phyloP scores from a whole-genome alignment of 1,140 invertebrate species.

The Aporrectodea caliginosa region DNA sequence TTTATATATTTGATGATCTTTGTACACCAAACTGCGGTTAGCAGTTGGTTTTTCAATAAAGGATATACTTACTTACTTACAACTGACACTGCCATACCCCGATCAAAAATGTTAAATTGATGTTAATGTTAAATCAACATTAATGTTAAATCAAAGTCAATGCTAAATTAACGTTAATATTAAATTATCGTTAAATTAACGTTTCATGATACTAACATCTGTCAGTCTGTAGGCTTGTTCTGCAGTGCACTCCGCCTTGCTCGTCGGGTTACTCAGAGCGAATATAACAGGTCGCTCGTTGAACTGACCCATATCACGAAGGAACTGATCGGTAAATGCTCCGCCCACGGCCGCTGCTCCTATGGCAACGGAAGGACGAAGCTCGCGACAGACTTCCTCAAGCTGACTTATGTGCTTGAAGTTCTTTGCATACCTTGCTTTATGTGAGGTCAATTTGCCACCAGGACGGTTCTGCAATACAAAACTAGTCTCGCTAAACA shows the following conservation, averaged over 20 bases:
- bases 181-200: no score
- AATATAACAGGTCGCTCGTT: conserved; percentile 87
- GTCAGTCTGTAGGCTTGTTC: conserved; percentile 65
- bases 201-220: conserved; percentile 11
- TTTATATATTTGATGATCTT: no score
- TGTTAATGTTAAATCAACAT: no score
- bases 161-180: no score
- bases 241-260: conserved; percentile 93
- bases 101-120: no score
- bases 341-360: not conserved
- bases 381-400: not conserved
- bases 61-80: no score
- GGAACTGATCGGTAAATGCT: conserved; percentile 61
- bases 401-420: not conserved
- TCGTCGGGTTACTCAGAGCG: conserved; percentile 92
- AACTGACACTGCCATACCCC: no score
- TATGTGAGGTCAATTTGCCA: not conserved
- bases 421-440: not conserved
- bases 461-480: not conserved
- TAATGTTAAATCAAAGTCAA: no score
- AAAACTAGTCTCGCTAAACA: not conserved
- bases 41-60: no score
- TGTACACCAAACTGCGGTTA: no score
- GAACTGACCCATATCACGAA: conserved; percentile 78
- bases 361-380: not conserved